A percentile compares a stretch with the other conserved stretches of the same genome.
phyloP scores from a whole-genome alignment of 2,797 vertebrate genomes.

The Podargus strigoides region DNA sequence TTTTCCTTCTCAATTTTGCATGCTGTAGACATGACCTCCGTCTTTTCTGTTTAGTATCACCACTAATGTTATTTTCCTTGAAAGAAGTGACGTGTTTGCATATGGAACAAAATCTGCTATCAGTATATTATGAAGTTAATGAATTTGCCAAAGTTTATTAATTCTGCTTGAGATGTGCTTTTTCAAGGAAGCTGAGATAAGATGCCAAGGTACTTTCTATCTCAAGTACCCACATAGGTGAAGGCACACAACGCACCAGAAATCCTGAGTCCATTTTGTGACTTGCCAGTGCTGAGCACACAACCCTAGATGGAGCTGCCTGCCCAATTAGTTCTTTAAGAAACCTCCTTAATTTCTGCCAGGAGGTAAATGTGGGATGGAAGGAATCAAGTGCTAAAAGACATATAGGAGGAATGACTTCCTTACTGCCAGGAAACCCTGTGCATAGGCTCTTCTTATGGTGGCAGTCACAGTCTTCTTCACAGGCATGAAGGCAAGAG shows the following conservation, averaged over 20 bases:
- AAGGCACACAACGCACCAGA: background rate
- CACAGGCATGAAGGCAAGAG: background rate
- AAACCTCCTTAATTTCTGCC: background rate
- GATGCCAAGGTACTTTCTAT: background rate
- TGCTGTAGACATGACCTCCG: conserved; percentile 10
- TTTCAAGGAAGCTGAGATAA: background rate
- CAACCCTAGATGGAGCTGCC: background rate
- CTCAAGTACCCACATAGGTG: background rate
- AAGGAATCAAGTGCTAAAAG: background rate
- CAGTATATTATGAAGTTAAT: conserved; percentile 3
- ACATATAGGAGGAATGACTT: background rate
- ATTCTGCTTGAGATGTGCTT: background rate
- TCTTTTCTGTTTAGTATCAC: conserved; percentile 35
- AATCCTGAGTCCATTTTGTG: background rate
- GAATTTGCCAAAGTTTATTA: conserved; percentile 13
- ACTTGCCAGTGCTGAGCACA: background rate
- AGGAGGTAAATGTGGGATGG: background rate
- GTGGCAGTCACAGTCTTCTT: background rate
- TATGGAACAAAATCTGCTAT: conserved; percentile 16
- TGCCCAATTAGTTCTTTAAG: background rate
- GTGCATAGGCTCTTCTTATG: background rate
- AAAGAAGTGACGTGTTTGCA: background rate
- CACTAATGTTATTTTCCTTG: conserved; percentile 10
- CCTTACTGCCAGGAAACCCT: background rate
- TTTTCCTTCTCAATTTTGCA: conserved; percentile 52